These are phyloP conservation scores for Aplochiton taeniatus DNA, from an alignment of 2,797 vertebrate species.

Conservation along the genomic window DNA sequence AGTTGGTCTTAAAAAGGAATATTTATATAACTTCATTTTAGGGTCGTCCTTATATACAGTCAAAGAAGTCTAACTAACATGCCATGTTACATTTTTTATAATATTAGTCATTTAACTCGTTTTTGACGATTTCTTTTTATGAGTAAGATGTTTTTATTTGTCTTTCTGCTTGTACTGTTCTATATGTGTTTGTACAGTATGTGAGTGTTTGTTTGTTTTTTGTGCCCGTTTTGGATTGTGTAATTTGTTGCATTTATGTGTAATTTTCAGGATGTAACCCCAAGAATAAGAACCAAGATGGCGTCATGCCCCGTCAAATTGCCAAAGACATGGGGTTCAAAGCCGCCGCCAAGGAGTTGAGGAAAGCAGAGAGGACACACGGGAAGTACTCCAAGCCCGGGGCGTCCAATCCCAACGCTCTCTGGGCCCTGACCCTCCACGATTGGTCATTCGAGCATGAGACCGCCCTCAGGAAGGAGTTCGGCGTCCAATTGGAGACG, in stretches of 20 bases:
- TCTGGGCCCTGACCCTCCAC: slow-evolving; percentile 83
- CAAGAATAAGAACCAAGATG: slow-evolving; percentile 81
- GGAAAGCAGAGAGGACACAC: slow-evolving; percentile 74
- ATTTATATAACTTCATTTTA: no score
- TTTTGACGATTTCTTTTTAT: no score
- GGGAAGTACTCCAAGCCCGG: slow-evolving; percentile 63
- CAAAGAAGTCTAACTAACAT: no score
- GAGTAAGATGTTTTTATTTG: no score
- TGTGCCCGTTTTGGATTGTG: neutral
- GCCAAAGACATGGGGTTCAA: slow-evolving; percentile 84
- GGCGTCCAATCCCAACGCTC: slow-evolving; percentile 64
- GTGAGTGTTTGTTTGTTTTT: no score
- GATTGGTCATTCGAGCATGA: slow-evolving; percentile 89
- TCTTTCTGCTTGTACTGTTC: no score
- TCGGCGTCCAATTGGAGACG: slow-evolving; percentile 45
- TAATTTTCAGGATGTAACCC: slow-evolving; percentile 84
- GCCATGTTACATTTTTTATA: no score
- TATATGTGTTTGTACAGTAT: no score
- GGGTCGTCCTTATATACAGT: no score
- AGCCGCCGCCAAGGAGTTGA: slow-evolving; percentile 78
- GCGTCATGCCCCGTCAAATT: slow-evolving; percentile 75
- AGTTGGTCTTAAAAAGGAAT: no score
- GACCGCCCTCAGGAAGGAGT: slow-evolving; percentile 63
- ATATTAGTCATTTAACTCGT: no score
- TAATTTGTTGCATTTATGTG: neutral